phyloP scores from a whole-genome alignment of 1,140 invertebrate species.

The Dreissena polymorpha region DNA sequence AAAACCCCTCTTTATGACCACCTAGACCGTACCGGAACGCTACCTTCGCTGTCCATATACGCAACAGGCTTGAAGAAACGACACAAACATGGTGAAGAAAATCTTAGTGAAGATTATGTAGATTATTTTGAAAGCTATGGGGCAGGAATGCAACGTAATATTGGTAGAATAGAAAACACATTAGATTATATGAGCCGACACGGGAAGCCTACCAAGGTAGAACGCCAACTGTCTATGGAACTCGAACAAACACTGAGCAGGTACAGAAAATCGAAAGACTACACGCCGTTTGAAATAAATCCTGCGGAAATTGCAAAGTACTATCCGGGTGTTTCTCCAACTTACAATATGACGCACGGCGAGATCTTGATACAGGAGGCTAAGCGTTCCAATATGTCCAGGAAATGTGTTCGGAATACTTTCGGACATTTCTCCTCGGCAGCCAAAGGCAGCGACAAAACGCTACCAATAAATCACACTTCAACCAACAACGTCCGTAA shows the following conservation, averaged over 20 bases:
- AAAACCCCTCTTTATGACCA: slow-evolving; percentile 64
- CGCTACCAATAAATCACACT: background rate
- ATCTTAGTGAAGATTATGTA: slow-evolving; percentile 41
- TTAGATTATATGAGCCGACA: slow-evolving; percentile 58
- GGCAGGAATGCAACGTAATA: slow-evolving; percentile 40
- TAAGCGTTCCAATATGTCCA: slow-evolving; percentile 53
- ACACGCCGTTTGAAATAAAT: slow-evolving; percentile 64
- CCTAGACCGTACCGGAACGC: slow-evolving; percentile 60
- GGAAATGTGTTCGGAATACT: background rate
- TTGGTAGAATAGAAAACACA: slow-evolving; percentile 62
- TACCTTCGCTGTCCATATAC: slow-evolving; percentile 62
- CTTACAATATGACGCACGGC: slow-evolving; percentile 60
- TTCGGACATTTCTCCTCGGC: background rate
- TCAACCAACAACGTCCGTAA: background rate
- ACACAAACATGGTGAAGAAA: slow-evolving; percentile 10
- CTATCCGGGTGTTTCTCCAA: slow-evolving; percentile 56
- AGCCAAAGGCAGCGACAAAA: background rate
- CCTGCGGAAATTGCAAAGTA: slow-evolving; percentile 63
- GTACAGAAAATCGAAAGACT: slow-evolving; percentile 62
- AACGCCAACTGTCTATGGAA: slow-evolving; percentile 61
- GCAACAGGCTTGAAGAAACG: slow-evolving; percentile 35
- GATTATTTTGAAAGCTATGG: slow-evolving; percentile 35
- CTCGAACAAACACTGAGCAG: slow-evolving; percentile 61
- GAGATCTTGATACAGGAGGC: slow-evolving; percentile 57
- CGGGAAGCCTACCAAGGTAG: slow-evolving; percentile 61